Percentiles rank a stretch among this genome's conserved stretches.
Evolutionary conservation across 2,113 vertebrate species (phyloP).

Genomic region (Edolisoma coerulescens): DNA sequence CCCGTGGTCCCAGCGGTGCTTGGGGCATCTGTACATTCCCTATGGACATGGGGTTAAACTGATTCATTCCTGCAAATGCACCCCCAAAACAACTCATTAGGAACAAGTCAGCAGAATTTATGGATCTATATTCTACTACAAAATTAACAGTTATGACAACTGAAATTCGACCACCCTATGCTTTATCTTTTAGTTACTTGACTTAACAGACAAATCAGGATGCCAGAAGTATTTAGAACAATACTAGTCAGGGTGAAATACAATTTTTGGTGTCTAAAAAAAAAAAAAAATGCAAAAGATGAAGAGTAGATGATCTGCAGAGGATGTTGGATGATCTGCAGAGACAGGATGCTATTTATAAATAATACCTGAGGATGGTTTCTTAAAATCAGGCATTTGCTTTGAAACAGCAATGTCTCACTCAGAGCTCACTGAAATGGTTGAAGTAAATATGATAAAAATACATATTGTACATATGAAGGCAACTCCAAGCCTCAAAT

Average conservation of each 20-base stretch:
- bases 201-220: background rate
- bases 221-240: background rate
- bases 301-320: background rate
- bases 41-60: conserved; percentile 91
- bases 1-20: conserved; percentile 84
- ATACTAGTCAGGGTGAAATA: background rate
- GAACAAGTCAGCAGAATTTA: background rate
- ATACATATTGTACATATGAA: background rate
- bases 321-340: background rate
- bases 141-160: background rate
- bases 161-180: background rate
- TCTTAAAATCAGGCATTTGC: background rate
- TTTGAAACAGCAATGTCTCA: background rate
- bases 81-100: conserved; percentile 68
- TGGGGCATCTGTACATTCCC: conserved; percentile 92
- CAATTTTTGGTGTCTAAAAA: background rate
- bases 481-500: background rate
- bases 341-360: background rate
- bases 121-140: background rate
- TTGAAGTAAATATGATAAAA: background rate
- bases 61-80: conserved; percentile 86
- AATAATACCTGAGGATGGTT: background rate
- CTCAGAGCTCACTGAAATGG: background rate
- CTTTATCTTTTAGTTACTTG: background rate
- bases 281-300: background rate